Evolutionary conservation across 30 jellyfish, hydroid and myxozoan genomes (phyloP).

Genomic region (Pelagia noctiluca): DNA sequence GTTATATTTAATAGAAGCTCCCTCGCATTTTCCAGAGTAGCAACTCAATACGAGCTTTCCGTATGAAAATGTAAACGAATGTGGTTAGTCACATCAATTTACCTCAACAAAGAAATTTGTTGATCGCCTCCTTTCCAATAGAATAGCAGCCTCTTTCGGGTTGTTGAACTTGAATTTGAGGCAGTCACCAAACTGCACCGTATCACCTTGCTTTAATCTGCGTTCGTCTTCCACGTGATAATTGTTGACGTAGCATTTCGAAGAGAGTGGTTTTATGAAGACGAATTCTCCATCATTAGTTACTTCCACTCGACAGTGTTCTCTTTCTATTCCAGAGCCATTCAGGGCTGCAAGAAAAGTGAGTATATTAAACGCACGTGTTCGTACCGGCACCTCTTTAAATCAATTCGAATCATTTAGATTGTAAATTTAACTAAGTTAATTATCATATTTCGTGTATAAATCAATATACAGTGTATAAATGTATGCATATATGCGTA

Average conservation of each 20-base stretch:
- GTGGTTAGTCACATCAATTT: not conserved
- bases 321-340: conserved; percentile 92
- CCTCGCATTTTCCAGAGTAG: no score
- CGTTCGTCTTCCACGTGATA: conserved; percentile 35
- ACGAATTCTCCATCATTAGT: conserved; percentile 55
- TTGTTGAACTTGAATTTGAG: conserved; percentile 87
- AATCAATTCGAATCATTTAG: no score
- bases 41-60: no score
- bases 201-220: conserved; percentile 86
- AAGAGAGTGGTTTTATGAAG: conserved; percentile 67
- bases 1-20: no score
- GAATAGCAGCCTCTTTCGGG: conserved; percentile 90
- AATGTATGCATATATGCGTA: no score
- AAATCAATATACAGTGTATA: no score
- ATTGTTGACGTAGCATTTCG: conserved; percentile 69
- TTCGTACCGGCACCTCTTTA: no score
- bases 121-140: conserved; percentile 85
- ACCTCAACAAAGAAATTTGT: conserved; percentile 81
- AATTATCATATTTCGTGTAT: no score
- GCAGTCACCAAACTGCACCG: conserved; percentile 90
- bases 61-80: no score
- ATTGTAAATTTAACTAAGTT: no score
- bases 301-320: conserved; percentile 85
- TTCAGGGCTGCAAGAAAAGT: conserved; percentile 70
- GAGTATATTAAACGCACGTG: no score